Percentiles rank a stretch among this genome's conserved stretches.
Evolutionary conservation across 2,888 invertebrate genomes (phyloP).

Genomic region (Plebejus anna): DNA sequence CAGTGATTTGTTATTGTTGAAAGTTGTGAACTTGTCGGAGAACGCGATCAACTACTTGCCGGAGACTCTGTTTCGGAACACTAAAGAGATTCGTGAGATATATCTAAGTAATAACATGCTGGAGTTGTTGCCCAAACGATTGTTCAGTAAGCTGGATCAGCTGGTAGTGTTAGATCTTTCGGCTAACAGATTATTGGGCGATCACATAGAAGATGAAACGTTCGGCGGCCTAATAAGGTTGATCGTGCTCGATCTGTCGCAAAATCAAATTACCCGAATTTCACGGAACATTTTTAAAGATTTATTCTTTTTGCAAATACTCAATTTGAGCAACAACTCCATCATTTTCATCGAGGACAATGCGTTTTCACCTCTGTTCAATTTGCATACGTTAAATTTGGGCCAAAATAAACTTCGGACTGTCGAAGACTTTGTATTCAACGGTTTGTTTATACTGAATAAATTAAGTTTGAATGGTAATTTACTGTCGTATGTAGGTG

Average conservation of each 20-base stretch:
- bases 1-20: slow-evolving; percentile 87
- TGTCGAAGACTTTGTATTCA: slow-evolving; percentile 89
- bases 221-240: slow-evolving; percentile 92
- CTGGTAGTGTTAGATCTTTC: slow-evolving; percentile 92
- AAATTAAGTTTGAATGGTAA: slow-evolving; percentile 92
- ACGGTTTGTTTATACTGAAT: slow-evolving; percentile 90
- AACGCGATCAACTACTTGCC: slow-evolving; percentile 91
- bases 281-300: slow-evolving; percentile 92
- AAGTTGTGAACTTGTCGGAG: slow-evolving; percentile 91
- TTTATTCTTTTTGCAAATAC: slow-evolving; percentile 91
- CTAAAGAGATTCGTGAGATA: slow-evolving; percentile 89
- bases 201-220: slow-evolving; percentile 91
- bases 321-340: slow-evolving; percentile 91
- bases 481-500: slow-evolving; percentile 86
- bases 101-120: slow-evolving; percentile 93
- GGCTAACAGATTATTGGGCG: slow-evolving; percentile 91
- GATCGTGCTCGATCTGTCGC: slow-evolving; percentile 91
- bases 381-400: slow-evolving; percentile 92
- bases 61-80: slow-evolving; percentile 88
- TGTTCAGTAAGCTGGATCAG: slow-evolving; percentile 92
- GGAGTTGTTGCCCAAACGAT: slow-evolving; percentile 88
- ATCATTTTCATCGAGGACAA: slow-evolving; percentile 91
- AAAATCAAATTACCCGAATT: slow-evolving; percentile 89
- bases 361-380: slow-evolving; percentile 92
- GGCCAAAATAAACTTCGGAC: slow-evolving; percentile 91